Percentiles rank a stretch among this genome's conserved stretches.
Evolutionary conservation across 1,140 invertebrate genomes (phyloP).

Genomic region (Phenacoccus solenopsis): DNA sequence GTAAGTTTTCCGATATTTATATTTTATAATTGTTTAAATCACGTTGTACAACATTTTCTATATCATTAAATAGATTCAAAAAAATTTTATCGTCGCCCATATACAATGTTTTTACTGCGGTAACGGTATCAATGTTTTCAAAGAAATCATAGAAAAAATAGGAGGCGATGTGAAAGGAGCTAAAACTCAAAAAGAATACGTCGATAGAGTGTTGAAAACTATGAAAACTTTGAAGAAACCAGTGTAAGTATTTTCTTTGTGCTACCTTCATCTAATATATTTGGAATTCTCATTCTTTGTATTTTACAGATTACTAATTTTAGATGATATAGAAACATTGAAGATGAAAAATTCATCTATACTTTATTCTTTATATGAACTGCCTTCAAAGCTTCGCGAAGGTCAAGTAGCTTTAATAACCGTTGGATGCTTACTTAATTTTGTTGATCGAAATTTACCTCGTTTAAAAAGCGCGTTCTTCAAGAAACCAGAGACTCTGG

Average conservation of each 20-base stretch:
- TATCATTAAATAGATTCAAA: too few species aligned
- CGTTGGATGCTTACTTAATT: background rate
- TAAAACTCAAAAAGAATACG: background rate
- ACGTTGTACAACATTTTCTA: background rate
- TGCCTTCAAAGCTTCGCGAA: background rate
- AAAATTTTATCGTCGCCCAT: background rate
- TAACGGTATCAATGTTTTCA: background rate
- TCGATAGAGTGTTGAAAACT: background rate
- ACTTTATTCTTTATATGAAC: background rate
- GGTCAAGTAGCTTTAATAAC: background rate
- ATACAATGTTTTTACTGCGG: background rate
- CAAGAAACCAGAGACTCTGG: background rate
- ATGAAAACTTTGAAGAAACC: background rate
- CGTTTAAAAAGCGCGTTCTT: background rate
- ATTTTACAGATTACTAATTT: background rate
- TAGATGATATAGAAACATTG: background rate
- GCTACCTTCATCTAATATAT: background rate
- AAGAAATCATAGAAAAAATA: background rate
- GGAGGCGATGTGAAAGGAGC: background rate
- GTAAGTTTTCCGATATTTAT: background rate
- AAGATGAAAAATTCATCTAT: background rate
- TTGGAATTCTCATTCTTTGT: background rate
- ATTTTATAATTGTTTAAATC: background rate
- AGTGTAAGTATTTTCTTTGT: background rate
- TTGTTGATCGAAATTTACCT: background rate